Base-by-base conservation (phyloP, 2,797 vertebrate species). In the Acanthis flammea region DNA sequence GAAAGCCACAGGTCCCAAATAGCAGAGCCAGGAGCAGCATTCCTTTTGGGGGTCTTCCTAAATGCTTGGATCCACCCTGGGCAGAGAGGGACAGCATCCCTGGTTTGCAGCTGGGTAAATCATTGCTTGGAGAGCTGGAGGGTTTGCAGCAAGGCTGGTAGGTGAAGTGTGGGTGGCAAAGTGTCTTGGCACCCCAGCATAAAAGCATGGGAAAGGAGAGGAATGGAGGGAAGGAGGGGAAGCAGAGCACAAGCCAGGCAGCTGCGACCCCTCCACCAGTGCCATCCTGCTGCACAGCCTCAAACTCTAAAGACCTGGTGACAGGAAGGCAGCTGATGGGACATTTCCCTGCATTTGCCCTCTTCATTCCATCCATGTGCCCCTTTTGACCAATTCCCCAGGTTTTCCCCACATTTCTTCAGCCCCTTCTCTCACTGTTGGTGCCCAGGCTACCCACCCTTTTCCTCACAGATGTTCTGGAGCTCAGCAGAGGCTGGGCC, bases 291-390 rank as follows among this genome's bases (percentile, higher is more conserved):
- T 37, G 76, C 41, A 54, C 44, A 48, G 31, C 53, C 45, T 21
- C 41, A 31, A 35, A 39, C 6, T 60, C 50, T 39, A 54, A 57
- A 22, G 33, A 61, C 0, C 1, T 1, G 0, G 60, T 17, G 42
- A 19, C 25, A 77, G 12, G 28, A 61, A 62, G 11, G 55, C 35
- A 31, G 14, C 24, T 5, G 51, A 74, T 8, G 19, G 51, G 74
- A 90, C 1, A 5, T 65, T 62, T 90, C 35, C 31, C 55, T 35
- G 19, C 24, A 42, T 57, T 41, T 16, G 12, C 44, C 30, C 45
- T 80, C 57, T 19, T 84, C 2, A 0, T 51, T 77, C 21, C n/a
- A 83, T 33, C 61, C n/a, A 10, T 6, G 11, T 3, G 7, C n/a
- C 81, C 19, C 35, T 87, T 87, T 67, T 54, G 30, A 87, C 9